phyloP scores from a whole-genome alignment of 2,797 vertebrate species.

The Betta splendens region DNA sequence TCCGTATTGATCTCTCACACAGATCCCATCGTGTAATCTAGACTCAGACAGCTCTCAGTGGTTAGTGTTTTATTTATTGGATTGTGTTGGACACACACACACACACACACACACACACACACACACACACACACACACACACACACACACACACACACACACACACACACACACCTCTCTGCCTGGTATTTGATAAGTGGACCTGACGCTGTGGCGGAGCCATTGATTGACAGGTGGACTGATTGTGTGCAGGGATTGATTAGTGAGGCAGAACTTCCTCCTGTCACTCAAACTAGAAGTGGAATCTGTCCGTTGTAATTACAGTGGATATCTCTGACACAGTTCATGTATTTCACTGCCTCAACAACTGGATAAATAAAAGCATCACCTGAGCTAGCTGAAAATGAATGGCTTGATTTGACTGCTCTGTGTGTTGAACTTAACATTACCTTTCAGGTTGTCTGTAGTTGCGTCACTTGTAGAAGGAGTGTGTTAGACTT shows the following conservation, averaged over 20 bases:
- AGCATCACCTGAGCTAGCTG: constrained; percentile 11
- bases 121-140: constrained; percentile 18
- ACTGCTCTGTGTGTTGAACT: too few relatives aligned
- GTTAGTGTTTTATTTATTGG: constrained; percentile 52
- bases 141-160: constrained; percentile 21
- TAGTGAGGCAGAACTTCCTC: constrained; percentile 51
- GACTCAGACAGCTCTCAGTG: constrained; percentile 34
- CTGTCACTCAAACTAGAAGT: constrained; percentile 48
- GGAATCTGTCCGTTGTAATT: constrained; percentile 40
- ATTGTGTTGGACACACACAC: constrained; percentile 19
- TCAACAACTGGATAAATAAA: constrained; percentile 2
- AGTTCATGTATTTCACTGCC: background rate
- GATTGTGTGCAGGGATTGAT: constrained; percentile 59
- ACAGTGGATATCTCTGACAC: constrained; percentile 1
- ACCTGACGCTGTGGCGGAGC: background rate
- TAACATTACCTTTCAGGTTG: too few relatives aligned
- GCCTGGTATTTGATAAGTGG: constrained; percentile 26
- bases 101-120: constrained; percentile 27
- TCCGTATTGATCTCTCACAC: constrained; percentile 41
- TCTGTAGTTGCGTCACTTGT: too few relatives aligned
- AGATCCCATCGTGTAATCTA: constrained; percentile 30
- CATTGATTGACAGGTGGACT: constrained; percentile 57
- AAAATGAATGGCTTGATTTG: constrained; percentile 26
- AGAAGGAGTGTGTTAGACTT: too few relatives aligned
- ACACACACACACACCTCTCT: constrained; percentile 22